Conservation (phyloP, 2,113 vertebrate species). For the Chiloscyllium plagiosum region DNA sequence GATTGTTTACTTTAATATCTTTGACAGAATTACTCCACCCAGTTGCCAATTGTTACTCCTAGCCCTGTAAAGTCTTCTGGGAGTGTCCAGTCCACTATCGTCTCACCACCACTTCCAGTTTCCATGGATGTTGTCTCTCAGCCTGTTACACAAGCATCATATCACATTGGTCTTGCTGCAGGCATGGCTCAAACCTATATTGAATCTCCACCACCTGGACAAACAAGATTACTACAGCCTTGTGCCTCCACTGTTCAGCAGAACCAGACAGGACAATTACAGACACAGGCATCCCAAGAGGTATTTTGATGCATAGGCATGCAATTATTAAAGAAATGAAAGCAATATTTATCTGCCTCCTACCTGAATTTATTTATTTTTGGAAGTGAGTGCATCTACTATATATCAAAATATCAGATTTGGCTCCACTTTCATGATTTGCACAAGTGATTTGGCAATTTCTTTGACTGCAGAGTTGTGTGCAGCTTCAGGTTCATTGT, state of each 20-base stretch:
- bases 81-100: conserved; percentile 59
- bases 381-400: background rate
- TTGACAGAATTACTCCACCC: conserved; percentile 58
- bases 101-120: conserved; percentile 58
- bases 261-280: conserved; percentile 49
- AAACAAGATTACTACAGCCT: conserved; percentile 61
- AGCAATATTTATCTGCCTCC: background rate
- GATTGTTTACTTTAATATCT: conserved; percentile 42
- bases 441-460: background rate
- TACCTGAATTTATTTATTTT: background rate
- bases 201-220: conserved; percentile 44
- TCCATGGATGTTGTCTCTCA: conserved; percentile 16
- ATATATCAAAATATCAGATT: background rate
- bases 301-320: conserved; percentile 50
- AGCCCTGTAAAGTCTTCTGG: conserved; percentile 60
- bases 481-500: background rate
- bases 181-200: conserved; percentile 36
- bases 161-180: conserved; percentile 50
- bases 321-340: background rate
- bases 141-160: conserved; percentile 43
- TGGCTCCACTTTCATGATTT: background rate
- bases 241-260: conserved; percentile 56
- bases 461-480: background rate
- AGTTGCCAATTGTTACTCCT: conserved; percentile 50
- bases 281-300: conserved; percentile 58